Percentiles rank a stretch among this genome's conserved stretches.
These are phyloP conservation scores for Chrysolina oricalcia DNA, from an alignment of 2,888 invertebrate species.

Conservation along the genomic window DNA sequence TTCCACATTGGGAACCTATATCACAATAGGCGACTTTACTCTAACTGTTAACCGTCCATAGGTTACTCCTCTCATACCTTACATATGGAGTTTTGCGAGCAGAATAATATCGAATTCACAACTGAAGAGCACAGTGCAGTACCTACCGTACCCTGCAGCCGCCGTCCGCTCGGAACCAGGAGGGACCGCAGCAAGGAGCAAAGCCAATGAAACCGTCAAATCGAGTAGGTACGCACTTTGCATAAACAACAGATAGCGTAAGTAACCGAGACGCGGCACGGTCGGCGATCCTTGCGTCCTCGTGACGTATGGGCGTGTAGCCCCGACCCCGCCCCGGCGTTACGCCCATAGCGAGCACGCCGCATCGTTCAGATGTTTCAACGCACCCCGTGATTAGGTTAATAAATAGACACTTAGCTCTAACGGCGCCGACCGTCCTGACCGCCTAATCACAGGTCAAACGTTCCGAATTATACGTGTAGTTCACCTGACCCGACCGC, in stretches of 20 bases:
- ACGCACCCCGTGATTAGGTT: conserved; percentile 70
- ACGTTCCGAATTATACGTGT: conserved; percentile 68
- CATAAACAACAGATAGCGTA: conserved; percentile 36
- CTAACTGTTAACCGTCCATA: too few species aligned
- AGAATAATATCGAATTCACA: not conserved
- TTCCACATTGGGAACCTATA: too few species aligned
- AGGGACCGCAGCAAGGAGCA: conserved; percentile 9
- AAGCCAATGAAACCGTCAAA: conserved; percentile 17
- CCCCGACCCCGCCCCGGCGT: conserved; percentile 64
- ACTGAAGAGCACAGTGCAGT: not conserved
- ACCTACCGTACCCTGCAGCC: not conserved
- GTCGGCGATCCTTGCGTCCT: conserved; percentile 56
- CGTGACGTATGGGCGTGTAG: conserved; percentile 68
- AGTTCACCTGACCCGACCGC: conserved; percentile 62
- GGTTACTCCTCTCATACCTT: too few species aligned
- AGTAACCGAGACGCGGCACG: conserved; percentile 38
- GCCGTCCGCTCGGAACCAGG: not conserved
- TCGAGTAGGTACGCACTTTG: conserved; percentile 31
- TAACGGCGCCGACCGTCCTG: conserved; percentile 66
- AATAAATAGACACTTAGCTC: conserved; percentile 71
- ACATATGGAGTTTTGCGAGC: too few species aligned
- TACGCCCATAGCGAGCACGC: conserved; percentile 58
- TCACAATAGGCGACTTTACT: too few species aligned
- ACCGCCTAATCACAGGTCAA: conserved; percentile 70
- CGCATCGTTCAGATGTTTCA: conserved; percentile 54